Percentiles rank a stretch among this genome's conserved stretches.
Conservation (phyloP, 2,888 invertebrate genomes). For the Polia nebulosa region DNA sequence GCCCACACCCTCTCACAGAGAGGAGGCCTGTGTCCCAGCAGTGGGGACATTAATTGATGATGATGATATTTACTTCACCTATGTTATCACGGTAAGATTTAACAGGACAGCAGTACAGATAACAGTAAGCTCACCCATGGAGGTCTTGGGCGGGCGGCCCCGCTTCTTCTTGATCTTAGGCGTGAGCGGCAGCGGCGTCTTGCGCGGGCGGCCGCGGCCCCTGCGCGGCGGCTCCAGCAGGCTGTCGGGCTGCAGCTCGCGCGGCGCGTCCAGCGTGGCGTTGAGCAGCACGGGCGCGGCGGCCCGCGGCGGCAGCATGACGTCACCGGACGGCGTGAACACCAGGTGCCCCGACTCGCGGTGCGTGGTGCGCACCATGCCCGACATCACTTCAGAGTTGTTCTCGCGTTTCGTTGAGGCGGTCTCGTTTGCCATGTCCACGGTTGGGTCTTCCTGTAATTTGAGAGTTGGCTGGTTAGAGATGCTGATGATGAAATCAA, state of each 20-base stretch:
- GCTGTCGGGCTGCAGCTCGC: slow-evolving; percentile 72
- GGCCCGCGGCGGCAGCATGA: slow-evolving; percentile 85
- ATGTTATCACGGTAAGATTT: too few relatives aligned
- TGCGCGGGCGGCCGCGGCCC: slow-evolving; percentile 88
- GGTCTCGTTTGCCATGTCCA: slow-evolving; percentile 84
- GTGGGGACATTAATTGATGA: too few relatives aligned
- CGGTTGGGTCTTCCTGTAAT: slow-evolving; percentile 88
- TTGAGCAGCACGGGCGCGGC: slow-evolving; percentile 75
- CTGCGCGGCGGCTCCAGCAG: slow-evolving; percentile 84
- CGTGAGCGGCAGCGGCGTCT: slow-evolving; percentile 88
- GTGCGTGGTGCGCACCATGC: slow-evolving; percentile 89
- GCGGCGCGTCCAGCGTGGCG: slow-evolving; percentile 72
- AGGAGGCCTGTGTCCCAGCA: too few relatives aligned
- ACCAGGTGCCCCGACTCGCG: slow-evolving; percentile 87
- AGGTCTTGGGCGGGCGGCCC: slow-evolving; percentile 88
- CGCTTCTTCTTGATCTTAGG: slow-evolving; percentile 88
- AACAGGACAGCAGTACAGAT: too few relatives aligned
- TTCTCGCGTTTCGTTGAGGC: slow-evolving; percentile 78
- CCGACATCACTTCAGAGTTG: slow-evolving; percentile 87
- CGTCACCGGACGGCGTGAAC: slow-evolving; percentile 88
- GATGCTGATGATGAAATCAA: slow-evolving; percentile 18
- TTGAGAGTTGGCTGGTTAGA: background rate
- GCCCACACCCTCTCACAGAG: too few relatives aligned
- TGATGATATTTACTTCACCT: too few relatives aligned
- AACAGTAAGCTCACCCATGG: too few relatives aligned